phyloP scores from a whole-genome alignment of 2,113 vertebrate genomes.

The Scopus umbretta region DNA sequence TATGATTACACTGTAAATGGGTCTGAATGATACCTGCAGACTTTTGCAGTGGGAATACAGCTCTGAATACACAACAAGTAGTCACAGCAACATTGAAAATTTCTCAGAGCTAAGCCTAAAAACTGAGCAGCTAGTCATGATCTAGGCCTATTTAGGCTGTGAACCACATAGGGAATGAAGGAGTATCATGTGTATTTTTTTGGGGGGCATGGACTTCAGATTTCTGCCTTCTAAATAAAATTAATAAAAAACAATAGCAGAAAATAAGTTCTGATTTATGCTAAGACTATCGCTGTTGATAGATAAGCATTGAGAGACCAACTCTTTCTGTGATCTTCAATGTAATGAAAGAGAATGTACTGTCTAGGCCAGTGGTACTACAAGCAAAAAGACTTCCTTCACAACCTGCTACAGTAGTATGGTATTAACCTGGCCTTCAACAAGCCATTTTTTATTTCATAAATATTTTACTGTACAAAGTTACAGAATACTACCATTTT shows the following conservation, averaged over 20 bases:
- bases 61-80: background rate
- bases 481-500: background rate
- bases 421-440: background rate
- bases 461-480: background rate
- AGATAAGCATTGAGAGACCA: accelerated
- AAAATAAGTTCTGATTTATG: background rate
- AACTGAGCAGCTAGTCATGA: background rate
- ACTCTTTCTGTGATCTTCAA: background rate
- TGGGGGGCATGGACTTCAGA: background rate
- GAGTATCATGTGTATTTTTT: background rate
- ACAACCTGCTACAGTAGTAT: background rate
- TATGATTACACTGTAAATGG: background rate
- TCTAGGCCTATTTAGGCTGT: background rate
- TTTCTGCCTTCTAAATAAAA: background rate
- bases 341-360: background rate
- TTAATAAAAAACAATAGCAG: background rate
- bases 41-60: background rate
- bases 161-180: background rate
- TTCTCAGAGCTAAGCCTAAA: background rate
- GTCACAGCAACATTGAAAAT: background rate
- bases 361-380: background rate
- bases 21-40: background rate
- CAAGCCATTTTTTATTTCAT: background rate
- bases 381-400: background rate
- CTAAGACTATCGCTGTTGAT: background rate